Conservation (phyloP, 2,888 invertebrate genomes). For the Lasioglossum figueresi region DNA sequence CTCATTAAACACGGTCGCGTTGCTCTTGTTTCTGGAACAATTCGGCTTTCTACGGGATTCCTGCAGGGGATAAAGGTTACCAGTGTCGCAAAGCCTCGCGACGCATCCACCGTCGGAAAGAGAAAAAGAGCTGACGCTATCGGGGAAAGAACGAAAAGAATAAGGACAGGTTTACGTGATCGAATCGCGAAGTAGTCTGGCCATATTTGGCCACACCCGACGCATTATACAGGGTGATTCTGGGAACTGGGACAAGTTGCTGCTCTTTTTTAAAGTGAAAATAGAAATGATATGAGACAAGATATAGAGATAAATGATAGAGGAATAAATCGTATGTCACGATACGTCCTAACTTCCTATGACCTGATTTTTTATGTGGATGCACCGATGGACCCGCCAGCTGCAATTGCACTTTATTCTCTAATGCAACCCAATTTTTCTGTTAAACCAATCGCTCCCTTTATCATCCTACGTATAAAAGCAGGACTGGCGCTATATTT, state of each 20-base stretch:
- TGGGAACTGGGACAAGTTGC: too few relatives aligned
- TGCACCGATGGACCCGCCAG: too few relatives aligned
- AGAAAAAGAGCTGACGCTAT: background rate
- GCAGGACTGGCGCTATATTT: too few relatives aligned
- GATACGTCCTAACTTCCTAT: too few relatives aligned
- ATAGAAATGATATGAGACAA: too few relatives aligned
- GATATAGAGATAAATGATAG: too few relatives aligned
- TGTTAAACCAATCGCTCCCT: conserved; percentile 16
- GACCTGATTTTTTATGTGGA: too few relatives aligned
- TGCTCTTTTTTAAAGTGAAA: too few relatives aligned
- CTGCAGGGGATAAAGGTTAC: background rate
- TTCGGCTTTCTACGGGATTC: background rate
- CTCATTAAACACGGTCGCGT: background rate
- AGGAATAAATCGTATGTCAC: too few relatives aligned
- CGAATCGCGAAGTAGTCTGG: conserved; percentile 66
- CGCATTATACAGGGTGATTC: conserved; percentile 46
- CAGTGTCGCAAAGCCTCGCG: background rate
- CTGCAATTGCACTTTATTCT: too few relatives aligned
- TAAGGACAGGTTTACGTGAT: conserved; percentile 50
- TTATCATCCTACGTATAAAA: too few relatives aligned
- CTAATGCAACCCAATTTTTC: conserved; percentile 20
- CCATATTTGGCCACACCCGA: conserved; percentile 68
- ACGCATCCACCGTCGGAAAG: background rate
- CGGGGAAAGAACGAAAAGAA: conserved; percentile 26
- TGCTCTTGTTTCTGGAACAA: background rate